Conservation (phyloP, 2,113 vertebrate genomes). For the Leptobrachium ailaonicum region DNA sequence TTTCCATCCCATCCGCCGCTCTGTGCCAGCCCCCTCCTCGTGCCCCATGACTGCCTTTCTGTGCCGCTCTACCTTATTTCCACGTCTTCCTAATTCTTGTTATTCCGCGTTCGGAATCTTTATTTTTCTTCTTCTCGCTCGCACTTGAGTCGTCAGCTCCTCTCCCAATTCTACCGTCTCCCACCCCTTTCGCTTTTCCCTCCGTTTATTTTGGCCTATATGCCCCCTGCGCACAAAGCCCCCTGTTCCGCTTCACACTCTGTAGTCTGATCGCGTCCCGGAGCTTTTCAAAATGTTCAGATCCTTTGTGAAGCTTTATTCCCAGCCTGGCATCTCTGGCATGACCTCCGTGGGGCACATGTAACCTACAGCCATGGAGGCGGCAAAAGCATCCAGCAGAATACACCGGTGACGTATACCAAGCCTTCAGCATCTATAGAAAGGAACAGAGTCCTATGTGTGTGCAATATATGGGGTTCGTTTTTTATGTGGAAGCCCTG, state of each 20-base stretch:
- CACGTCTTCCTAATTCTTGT: neutral
- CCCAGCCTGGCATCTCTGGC: conserved; percentile 29
- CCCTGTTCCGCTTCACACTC: conserved; percentile 13
- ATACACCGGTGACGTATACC: no score
- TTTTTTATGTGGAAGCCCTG: no score
- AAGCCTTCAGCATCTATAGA: no score
- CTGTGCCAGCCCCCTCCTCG: no score
- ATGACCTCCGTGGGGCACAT: neutral
- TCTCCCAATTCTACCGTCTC: neutral
- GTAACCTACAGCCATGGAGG: conserved; percentile 10
- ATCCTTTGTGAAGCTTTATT: conserved; percentile 34
- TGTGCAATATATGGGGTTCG: no score
- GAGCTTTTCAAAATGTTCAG: conserved; percentile 31
- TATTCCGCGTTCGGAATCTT: no score
- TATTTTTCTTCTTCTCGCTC: neutral
- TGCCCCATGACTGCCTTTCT: neutral
- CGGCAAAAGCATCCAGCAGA: conserved; percentile 4
- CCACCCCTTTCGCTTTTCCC: neutral
- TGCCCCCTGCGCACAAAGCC: conserved; percentile 39
- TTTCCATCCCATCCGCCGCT: neutral
- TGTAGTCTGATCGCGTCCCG: conserved; percentile 45
- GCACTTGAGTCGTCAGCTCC: neutral
- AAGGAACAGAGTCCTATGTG: no score
- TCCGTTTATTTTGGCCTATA: conserved; percentile 4
- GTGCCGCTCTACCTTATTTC: neutral